Base-by-base conservation (phyloP, 2,797 vertebrate species). In the Melopsittacus undulatus region DNA sequence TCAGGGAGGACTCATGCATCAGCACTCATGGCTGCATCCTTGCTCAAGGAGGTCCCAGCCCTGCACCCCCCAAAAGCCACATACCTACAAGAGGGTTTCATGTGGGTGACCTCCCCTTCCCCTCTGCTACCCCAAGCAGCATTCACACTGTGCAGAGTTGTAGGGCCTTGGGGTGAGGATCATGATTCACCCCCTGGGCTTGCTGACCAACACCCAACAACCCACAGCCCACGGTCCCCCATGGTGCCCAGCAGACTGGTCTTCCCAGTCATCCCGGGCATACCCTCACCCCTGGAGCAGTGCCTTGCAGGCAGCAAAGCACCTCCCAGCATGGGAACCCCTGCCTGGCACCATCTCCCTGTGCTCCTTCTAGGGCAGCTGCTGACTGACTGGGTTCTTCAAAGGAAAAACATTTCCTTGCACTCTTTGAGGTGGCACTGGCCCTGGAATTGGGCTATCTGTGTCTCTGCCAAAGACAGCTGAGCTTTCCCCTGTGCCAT, bases 231-330 rank as follows among this genome's bases (percentile, higher is more conserved):
- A 29, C 2, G 1, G 61, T 6, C 21, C 57, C 10, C 22, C 36
- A 42, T 0, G 0, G 51, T 0, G 0, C 48, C 78, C 12, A 7
- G 13, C 3, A 38, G 34, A 18, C 63, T 7, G 46, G 64, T 59
- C 51, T 82, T 36, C 26, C 49, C 1, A 9, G 36, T 38, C 9
- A 2, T 59, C 27, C 45, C 0, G 0, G 13, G n/a, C 57, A 62
- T 76, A 79, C 27, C 63, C 27, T 43, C 18, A n/a, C 1, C 29
- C 59, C 48, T 2, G 5, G 57, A 26, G 52, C 49, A 69, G 32
- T 2, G 13, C 34, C 1, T 2, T 2, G 23, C 2, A 7, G 61
- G 29, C 88, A 92, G 49, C 19, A 76, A 81, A 48, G 0, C 36
- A 59, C 11, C 5, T 62, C 11, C 8, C 38, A 23, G 27, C 2